Base-by-base conservation (phyloP, 2,888 invertebrate genomes). In the Coremacera marginata region DNA sequence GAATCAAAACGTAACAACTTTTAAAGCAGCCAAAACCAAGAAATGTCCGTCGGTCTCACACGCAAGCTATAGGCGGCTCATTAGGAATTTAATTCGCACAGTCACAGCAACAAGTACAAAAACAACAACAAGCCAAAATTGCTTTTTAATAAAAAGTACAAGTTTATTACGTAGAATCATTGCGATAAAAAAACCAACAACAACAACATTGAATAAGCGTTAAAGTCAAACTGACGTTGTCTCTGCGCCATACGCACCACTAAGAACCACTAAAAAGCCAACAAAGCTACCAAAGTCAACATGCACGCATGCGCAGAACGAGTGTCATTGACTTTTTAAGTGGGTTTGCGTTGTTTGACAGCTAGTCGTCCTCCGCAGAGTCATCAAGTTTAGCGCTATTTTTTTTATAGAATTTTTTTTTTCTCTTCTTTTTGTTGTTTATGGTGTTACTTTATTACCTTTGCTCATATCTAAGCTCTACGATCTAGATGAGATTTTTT, bases 261-360 rank as follows among this genome's bases (percentile, higher is more conserved):
- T 44, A 14, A 44, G 44, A 44, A 44, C 44, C 44, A 44, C 44
- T 44, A 1, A 44, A 44, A 44, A 44, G 44, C 44, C 44, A 44
- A 44, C 31, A 31, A 31, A n/a, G n/a, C 44, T 44, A 44, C 11
- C 14, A 11, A 44, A 44, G 25, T 2, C 25, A 27, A 34, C 63
- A 63, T 34, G 16, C 34, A 34, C 11, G 27, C 63, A 63, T 31
- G n/a, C 63, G 63, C n/a, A n/a, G 5, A 63, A 34, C 63, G 34
- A 60, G 67, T 67, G 67, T 67, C 67, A 67, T 67, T 67, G 67
- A 67, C 67, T 67, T 67, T 67, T 44, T 67, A 67, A 67, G 67
- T 67, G 67, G 44, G 37, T 11, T 44, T 19, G 67, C 44, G 22
- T 49, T n/a, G 67, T 37, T 49, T 67, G 37, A 19, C 44, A 44